Evolutionary conservation across 2,888 invertebrate species (phyloP), one percentile per base, ranked within the genome.

Genomic region (Steromphala cineraria): DNA sequence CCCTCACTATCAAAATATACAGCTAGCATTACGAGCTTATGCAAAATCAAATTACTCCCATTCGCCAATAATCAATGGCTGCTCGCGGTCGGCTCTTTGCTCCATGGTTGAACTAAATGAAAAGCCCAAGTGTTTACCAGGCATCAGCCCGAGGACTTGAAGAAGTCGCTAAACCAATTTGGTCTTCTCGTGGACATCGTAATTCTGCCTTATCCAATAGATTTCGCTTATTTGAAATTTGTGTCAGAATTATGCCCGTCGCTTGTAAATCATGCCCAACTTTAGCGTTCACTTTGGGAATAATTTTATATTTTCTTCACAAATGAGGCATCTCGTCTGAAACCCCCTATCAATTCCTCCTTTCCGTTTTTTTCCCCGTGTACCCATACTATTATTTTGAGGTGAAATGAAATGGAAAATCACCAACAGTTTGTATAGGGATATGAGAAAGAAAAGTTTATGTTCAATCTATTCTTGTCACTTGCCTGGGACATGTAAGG

Each of bases 141-240:
- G 0, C 71, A 19, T 19, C 31, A 17, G 36, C 36, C 31, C 36
- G 36, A 31, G 31, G 71, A 31, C 71, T 36, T 71, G 71, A 36
- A 31, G n/a, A 36, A 31, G 71, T 40, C 40, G 71, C 71, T 71
- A 71, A 71, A 71, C 71, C 71, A 71, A 71, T 71, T 71, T 71
- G 36, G 71, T 36, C 31, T 31, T 28, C 71, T 71, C 71, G 40
- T 71, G 71, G 71, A 71, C 71, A 40, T 31, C n/a, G 36, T 71
- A 71, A 71, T 71, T 71, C 71, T 71, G 40, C 40, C 17, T 71
- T 71, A 71, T 71, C 71, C 71, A 71, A 71, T 71, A 71, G 71
- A 71, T 40, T 71, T 36, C 71, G 31, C 31, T 71, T 40, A 71
- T 71, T 71, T 31, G 71, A 71, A 71, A 71, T 71, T 71, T 71